phyloP scores from a whole-genome alignment of 2,888 invertebrate genomes.

The Pollenia amentaria region DNA sequence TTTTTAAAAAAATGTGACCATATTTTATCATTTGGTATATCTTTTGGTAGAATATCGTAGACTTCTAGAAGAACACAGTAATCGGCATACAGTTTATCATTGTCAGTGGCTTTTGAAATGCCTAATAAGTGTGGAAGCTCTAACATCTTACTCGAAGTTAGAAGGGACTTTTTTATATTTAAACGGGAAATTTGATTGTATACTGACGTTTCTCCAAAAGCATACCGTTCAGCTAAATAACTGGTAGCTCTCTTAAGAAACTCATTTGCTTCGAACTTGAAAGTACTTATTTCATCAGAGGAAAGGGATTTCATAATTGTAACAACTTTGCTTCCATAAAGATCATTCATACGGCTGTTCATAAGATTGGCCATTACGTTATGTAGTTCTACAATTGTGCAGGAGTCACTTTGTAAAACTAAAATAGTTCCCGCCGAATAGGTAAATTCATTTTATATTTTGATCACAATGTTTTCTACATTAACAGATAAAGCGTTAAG shows the following conservation, averaged over 20 bases:
- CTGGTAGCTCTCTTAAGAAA: slow-evolving; percentile 3
- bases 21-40: background rate
- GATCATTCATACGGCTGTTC: slow-evolving; percentile 50
- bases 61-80: background rate
- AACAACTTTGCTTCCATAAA: slow-evolving; percentile 54
- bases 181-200: slow-evolving; percentile 56
- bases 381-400: slow-evolving; percentile 60
- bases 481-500: slow-evolving; percentile 55
- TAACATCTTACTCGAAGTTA: slow-evolving; percentile 3
- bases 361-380: slow-evolving; percentile 50
- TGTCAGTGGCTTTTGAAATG: slow-evolving; percentile 35
- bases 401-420: slow-evolving; percentile 60
- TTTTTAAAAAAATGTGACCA: slow-evolving; percentile 36
- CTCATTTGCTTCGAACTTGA: slow-evolving; percentile 15
- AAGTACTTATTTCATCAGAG: too few relatives aligned
- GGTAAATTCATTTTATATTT: slow-evolving; percentile 60
- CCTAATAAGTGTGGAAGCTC: slow-evolving; percentile 8
- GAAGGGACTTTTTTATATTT: slow-evolving; percentile 29
- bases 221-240: slow-evolving; percentile 29
- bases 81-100: slow-evolving; percentile 18
- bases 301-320: background rate
- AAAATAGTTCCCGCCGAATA: slow-evolving; percentile 35
- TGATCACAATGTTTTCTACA: slow-evolving; percentile 51
- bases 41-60: slow-evolving; percentile 8
- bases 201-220: slow-evolving; percentile 46